These are phyloP conservation scores for Apocheima hispidaria DNA, from an alignment of 2,888 invertebrate genomes.

Conservation along the genomic window DNA sequence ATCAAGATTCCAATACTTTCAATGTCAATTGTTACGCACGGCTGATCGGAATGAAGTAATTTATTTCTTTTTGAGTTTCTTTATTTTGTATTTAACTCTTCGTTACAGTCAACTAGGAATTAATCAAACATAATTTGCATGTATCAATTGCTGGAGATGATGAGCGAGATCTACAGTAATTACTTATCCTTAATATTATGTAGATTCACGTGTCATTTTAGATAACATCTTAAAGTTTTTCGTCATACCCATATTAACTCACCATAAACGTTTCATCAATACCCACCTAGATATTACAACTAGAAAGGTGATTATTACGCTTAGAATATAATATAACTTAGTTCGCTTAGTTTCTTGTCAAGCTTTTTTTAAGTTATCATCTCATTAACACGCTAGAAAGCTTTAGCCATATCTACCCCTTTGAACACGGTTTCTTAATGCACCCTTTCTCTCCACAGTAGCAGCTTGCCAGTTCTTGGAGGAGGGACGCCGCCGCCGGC, in stretches of 20 bases:
- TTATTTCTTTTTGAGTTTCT: constrained; percentile 3
- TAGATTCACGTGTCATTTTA: not conserved
- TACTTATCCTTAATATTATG: not conserved
- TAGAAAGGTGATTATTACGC: too few relatives aligned
- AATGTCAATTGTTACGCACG: constrained; percentile 45
- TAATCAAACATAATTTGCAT: constrained; percentile 5
- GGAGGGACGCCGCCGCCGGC: constrained; percentile 89
- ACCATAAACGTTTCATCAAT: too few relatives aligned
- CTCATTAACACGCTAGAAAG: constrained; percentile 3
- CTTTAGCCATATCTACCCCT: not conserved
- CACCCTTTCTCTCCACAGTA: constrained; percentile 54
- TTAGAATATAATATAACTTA: too few relatives aligned
- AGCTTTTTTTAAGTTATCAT: not conserved
- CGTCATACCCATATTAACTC: too few relatives aligned
- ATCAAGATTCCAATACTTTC: constrained; percentile 74
- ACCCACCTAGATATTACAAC: too few relatives aligned
- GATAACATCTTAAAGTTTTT: not conserved
- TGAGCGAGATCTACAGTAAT: too few relatives aligned
- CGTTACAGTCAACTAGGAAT: constrained; percentile 5
- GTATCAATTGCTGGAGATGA: not conserved
- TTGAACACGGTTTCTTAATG: not conserved
- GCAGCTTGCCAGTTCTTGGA: constrained; percentile 92
- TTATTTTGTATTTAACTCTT: constrained; percentile 6
- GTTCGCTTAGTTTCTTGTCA: too few relatives aligned
- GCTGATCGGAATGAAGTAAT: constrained; percentile 33